Evolutionary conservation across 2,113 vertebrate genomes (phyloP).

Genomic region (Rhynchopsitta pachyrhyncha): DNA sequence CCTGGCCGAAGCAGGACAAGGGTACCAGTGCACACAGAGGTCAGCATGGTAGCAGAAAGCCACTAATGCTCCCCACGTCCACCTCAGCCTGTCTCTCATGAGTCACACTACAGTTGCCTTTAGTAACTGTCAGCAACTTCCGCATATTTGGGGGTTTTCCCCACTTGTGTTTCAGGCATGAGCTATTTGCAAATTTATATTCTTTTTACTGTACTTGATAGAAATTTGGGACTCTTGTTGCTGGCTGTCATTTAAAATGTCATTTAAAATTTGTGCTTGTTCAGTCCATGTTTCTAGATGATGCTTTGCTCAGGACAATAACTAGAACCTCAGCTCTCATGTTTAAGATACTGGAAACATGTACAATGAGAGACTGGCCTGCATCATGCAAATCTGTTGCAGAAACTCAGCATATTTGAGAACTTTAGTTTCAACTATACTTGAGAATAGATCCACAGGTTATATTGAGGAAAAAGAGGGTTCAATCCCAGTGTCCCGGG

Average conservation of each 20-base stretch:
- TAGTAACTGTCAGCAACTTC: not conserved
- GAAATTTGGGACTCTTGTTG: not conserved
- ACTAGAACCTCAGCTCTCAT: not conserved
- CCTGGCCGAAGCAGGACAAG: fast-evolving
- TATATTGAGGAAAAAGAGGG: not conserved
- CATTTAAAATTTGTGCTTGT: not conserved
- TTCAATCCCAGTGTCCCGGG: not conserved
- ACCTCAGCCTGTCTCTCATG: not conserved
- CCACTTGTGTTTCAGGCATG: not conserved
- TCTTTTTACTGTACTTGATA: not conserved
- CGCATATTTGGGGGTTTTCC: fast-evolving
- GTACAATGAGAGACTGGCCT: not conserved
- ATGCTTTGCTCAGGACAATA: not conserved
- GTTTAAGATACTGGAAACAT: not conserved
- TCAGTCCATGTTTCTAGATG: not conserved
- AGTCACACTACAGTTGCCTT: not conserved
- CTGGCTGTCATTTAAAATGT: not conserved
- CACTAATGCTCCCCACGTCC: not conserved
- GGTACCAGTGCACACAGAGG: not conserved
- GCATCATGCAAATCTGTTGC: not conserved
- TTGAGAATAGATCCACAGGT: not conserved
- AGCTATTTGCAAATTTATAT: not conserved
- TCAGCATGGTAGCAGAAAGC: not conserved
- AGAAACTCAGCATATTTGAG: not conserved
- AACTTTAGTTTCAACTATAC: not conserved